Conservation (phyloP, 2,888 invertebrate species). For the Scelioninae gen. 2 region DNA sequence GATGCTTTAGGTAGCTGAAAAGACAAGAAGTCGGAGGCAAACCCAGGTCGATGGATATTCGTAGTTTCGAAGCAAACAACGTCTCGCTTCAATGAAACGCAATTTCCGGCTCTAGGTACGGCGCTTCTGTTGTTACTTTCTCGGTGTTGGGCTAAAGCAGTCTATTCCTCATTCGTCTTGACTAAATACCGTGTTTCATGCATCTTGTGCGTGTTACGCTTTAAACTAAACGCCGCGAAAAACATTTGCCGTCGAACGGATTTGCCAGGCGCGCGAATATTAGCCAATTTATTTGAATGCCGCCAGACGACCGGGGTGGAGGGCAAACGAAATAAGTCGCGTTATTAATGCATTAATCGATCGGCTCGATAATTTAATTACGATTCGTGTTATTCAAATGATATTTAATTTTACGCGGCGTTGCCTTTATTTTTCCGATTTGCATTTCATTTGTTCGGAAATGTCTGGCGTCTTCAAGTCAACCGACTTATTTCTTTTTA, state of each 20-base stretch:
- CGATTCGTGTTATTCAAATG: slow-evolving; percentile 72
- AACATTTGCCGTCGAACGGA: slow-evolving; percentile 23
- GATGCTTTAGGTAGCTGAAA: slow-evolving; percentile 59
- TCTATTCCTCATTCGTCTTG: slow-evolving; percentile 69
- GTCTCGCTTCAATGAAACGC: slow-evolving; percentile 74
- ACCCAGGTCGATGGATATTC: slow-evolving; percentile 65
- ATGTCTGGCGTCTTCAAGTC: slow-evolving; percentile 62
- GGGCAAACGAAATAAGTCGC: slow-evolving; percentile 9
- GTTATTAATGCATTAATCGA: slow-evolving; percentile 70
- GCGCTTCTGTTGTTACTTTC: slow-evolving; percentile 56
- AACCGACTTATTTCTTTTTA: slow-evolving; percentile 52
- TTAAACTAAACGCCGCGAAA: slow-evolving; percentile 60
- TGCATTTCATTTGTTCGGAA: slow-evolving; percentile 72
- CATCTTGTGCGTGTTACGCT: slow-evolving; percentile 70
- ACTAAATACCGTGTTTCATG: slow-evolving; percentile 71
- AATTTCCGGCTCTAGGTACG: slow-evolving; percentile 72
- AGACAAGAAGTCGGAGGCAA: slow-evolving; percentile 59
- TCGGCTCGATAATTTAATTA: slow-evolving; percentile 71
- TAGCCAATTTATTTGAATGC: slow-evolving; percentile 31
- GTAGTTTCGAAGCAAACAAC: slow-evolving; percentile 72
- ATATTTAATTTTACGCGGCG: slow-evolving; percentile 74
- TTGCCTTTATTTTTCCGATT: slow-evolving; percentile 72
- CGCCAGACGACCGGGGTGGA: slow-evolving; percentile 7
- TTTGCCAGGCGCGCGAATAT: slow-evolving; percentile 16
- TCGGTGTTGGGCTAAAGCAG: slow-evolving; percentile 63